Percentiles rank a stretch among this genome's conserved stretches.
phyloP scores from a whole-genome alignment of 2,888 invertebrate species.

The Dasypolia templi region DNA sequence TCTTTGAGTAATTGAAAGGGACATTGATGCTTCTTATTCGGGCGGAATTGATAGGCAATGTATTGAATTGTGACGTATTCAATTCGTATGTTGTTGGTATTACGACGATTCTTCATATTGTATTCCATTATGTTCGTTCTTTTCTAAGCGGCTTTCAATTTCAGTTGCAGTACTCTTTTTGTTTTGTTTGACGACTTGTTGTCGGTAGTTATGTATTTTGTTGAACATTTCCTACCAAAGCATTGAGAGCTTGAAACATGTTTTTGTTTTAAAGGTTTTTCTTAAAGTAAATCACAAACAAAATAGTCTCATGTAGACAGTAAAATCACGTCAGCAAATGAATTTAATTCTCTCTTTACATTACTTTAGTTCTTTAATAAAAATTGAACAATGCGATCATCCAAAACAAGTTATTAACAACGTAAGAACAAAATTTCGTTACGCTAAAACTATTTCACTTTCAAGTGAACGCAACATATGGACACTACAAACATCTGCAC shows the following conservation, averaged over 20 bases:
- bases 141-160: conserved; percentile 55
- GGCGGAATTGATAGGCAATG: conserved; percentile 83
- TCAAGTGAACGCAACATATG: conserved; percentile 34
- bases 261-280: background rate
- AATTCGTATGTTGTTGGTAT: conserved; percentile 63
- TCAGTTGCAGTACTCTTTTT: conserved; percentile 41
- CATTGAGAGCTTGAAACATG: background rate
- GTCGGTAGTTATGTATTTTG: background rate
- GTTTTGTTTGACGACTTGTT: conserved; percentile 30
- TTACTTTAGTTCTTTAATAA: background rate
- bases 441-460: conserved; percentile 30
- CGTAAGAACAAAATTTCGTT: conserved; percentile 29
- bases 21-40: conserved; percentile 83
- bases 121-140: conserved; percentile 50
- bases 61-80: conserved; percentile 76
- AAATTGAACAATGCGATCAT: background rate
- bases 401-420: background rate
- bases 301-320: too few species aligned
- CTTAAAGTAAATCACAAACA: background rate
- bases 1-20: conserved; percentile 86
- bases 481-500: conserved; percentile 54
- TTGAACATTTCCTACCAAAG: background rate
- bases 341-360: background rate
- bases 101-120: conserved; percentile 57
- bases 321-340: background rate